Evolutionary conservation across 2,888 invertebrate genomes (phyloP), one percentile per base, ranked within the genome.

Genomic region (Pyrgus malvae): DNA sequence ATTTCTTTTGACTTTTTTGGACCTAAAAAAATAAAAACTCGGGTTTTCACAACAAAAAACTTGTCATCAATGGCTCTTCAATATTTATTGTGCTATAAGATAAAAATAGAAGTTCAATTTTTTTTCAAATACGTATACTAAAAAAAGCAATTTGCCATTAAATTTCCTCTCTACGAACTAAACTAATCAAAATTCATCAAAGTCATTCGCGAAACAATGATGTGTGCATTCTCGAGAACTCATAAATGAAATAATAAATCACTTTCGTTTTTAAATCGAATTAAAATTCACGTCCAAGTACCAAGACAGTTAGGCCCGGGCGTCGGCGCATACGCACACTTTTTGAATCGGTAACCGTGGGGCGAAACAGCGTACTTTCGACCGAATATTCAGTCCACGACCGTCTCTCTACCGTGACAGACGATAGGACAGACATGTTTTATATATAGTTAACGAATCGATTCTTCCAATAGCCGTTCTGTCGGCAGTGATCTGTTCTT

Each of bases 221-320:
- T 14, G 35, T 9, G 35, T 46, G 35, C 16, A 14, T 23, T 46
- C 25, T 1, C 48, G 33, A 37, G 33, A 48, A 48, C 16, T 37
- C 1, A 19, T 11, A 16, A 45, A 21, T 21, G 11, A 19, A 46
- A 35, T 16, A 49, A 33, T 41, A 33, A 49, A 70, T 56, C 79
- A 87, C 88, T 88, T 85, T 88, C 86, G 74, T 74, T 89, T 87
- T 88, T 83, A 78, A 73, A 59, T 60, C 55, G 62, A 70, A 82
- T 86, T 74, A 81, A 80, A 81, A 84, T 87, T 83, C 84, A 78
- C 57, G 66, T 66, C 72, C 70, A 80, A 86, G 79, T 74, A 71
- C 78, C 86, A 85, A 88, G 80, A 84, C 85, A 82, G 85, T 84
- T 83, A 81, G 75, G 74, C 74, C 80, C 71, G 69, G 41, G 27